phyloP scores from a whole-genome alignment of 2,113 vertebrate species.

The Rhombomys opimus region DNA sequence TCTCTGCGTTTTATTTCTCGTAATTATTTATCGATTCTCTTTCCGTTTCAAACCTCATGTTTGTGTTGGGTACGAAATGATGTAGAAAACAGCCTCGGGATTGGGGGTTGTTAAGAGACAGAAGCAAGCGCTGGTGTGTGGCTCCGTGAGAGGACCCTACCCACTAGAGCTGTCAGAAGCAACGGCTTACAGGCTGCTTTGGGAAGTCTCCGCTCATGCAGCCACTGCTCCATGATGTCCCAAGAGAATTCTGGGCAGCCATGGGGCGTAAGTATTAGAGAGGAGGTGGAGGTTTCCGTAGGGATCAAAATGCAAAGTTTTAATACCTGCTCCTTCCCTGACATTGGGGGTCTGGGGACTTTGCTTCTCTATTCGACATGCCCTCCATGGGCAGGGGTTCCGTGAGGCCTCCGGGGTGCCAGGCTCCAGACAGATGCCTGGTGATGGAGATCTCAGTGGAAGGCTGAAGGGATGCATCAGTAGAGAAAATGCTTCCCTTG shows the following conservation, averaged over 20 bases:
- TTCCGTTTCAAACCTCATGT: background rate
- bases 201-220: background rate
- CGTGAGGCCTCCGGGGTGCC: no score
- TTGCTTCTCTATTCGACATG: fast-evolving
- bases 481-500: background rate
- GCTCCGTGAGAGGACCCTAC: fast-evolving
- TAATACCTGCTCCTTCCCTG: fast-evolving
- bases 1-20: background rate
- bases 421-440: fast-evolving
- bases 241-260: fast-evolving
- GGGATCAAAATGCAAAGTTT: background rate
- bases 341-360: background rate
- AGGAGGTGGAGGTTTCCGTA: background rate
- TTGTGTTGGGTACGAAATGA: background rate
- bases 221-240: background rate
- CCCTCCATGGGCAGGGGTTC: background rate
- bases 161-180: fast-evolving
- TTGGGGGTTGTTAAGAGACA: background rate
- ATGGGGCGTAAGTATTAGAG: fast-evolving
- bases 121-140: fast-evolving
- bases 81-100: background rate
- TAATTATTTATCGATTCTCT: conserved; percentile 14
- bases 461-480: background rate
- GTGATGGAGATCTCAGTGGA: background rate
- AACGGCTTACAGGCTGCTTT: fast-evolving